Evolutionary conservation across 53 echinoderm and acorn worm species (phyloP), one percentile per base, ranked within the genome.

Genomic region (Patiria pectinifera): DNA sequence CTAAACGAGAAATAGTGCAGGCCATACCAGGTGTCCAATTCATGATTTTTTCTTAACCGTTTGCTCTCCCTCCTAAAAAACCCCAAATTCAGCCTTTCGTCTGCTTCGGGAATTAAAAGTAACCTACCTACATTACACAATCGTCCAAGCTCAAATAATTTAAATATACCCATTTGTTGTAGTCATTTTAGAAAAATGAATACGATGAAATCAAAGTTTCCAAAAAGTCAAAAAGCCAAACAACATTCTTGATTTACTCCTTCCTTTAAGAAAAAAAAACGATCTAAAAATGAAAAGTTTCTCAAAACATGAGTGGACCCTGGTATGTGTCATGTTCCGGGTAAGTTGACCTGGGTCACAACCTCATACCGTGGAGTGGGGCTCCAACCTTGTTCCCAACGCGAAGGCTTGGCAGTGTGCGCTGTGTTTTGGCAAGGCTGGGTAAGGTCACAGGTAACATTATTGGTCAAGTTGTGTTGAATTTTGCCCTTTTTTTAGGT

Each of bases 291-390:
- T 24, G 24, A 47, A 11, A 79, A 79, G 44, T 22, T 60, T 82
- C 25, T 21, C 25, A 59, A 26, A 58, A 86, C 70, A 1, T 79
- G 47, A 21, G 80, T 79, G 89, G 79, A 89, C 44, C 80, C 89
- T 89, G 89, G 89, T 89, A 89, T 89, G 89, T 80, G 89, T 77
- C 89, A 14, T 89, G 89, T 89, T 89, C 81, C 89, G 89, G 89
- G 89, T 89, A 89, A 89, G 89, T 89, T 89, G 80, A 69, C 89
- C 63, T 61, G 63, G 62, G 80, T 89, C 60, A 89, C 80, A 62
- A 89, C 89, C 81, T 89, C 69, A 43, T 89, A 80, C 81, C 35
- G 1, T 80, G 89, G 80, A 89, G 62, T 80, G 66, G 61, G 80
- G 44, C 62, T 66, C 48, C 89, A 80, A 80, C 89, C 69, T 61